These are phyloP conservation scores for Dasyurus viverrinus DNA, from an alignment of 2,113 vertebrate genomes.

Conservation along the genomic window DNA sequence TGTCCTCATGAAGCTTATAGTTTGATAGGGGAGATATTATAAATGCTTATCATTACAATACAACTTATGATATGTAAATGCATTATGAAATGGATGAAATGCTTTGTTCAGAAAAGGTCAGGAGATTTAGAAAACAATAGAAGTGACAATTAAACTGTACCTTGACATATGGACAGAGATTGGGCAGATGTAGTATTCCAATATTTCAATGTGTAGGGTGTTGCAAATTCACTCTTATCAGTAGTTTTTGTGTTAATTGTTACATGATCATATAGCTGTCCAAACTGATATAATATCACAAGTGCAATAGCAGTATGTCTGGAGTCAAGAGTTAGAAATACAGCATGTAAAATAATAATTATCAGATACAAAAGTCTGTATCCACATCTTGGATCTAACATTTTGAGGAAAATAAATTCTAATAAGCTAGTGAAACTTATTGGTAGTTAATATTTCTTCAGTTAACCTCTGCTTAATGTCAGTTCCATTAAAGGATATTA, in stretches of 20 bases:
- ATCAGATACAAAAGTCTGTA: not conserved
- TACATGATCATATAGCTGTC: not conserved
- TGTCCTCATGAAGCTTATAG: not conserved
- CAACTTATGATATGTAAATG: not conserved
- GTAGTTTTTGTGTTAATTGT: not conserved
- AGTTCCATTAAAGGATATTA: slow-evolving; percentile 42
- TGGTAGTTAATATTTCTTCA: not conserved
- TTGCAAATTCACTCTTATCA: not conserved
- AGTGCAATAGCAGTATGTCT: not conserved
- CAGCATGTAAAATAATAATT: not conserved
- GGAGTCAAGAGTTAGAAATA: not conserved
- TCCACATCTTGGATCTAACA: not conserved
- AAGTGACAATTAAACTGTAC: not conserved
- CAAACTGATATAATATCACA: not conserved
- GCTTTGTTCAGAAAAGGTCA: not conserved
- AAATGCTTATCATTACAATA: not conserved
- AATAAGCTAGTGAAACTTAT: not conserved
- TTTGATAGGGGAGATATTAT: not conserved
- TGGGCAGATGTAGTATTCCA: not conserved
- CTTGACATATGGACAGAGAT: not conserved
- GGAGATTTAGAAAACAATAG: not conserved
- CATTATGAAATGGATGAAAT: not conserved
- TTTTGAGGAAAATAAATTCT: not conserved
- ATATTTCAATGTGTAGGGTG: not conserved
- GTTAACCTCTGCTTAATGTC: not conserved